These are phyloP conservation scores for Cynopterus brachyotis DNA, from an alignment of 2,113 vertebrate genomes.

Conservation along the genomic window DNA sequence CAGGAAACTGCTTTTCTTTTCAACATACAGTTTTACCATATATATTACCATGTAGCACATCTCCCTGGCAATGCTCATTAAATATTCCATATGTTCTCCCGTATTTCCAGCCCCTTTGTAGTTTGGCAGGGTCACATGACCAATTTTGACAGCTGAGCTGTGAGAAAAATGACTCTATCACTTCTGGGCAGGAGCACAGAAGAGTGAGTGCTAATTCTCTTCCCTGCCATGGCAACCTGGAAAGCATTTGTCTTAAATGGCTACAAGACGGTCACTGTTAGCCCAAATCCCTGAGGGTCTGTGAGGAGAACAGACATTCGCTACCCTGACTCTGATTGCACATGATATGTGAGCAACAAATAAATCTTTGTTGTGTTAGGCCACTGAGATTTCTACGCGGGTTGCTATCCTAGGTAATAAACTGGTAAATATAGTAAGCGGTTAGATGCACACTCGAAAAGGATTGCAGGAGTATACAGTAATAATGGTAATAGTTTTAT, in stretches of 20 bases:
- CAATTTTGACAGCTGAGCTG: background rate
- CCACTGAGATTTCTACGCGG: background rate
- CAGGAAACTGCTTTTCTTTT: background rate
- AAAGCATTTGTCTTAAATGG: background rate
- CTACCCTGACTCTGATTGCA: background rate
- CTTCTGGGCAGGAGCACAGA: background rate
- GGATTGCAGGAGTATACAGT: background rate
- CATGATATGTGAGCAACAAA: background rate
- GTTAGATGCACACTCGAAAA: background rate
- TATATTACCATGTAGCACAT: background rate
- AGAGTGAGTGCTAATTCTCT: background rate
- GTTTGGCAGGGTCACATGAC: background rate
- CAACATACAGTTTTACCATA: background rate
- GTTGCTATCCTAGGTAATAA: background rate
- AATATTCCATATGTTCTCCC: background rate
- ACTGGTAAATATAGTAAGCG: background rate
- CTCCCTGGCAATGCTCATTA: background rate
- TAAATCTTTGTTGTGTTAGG: background rate
- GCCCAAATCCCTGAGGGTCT: background rate
- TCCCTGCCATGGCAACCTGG: background rate
- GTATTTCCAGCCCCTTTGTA: background rate
- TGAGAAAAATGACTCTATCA: background rate
- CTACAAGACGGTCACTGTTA: background rate
- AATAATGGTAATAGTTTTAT: background rate
- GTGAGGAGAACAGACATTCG: background rate